Percentiles rank a stretch among this genome's conserved stretches.
phyloP scores from a whole-genome alignment of 2,888 invertebrate species.

The Piscicola geometra region DNA sequence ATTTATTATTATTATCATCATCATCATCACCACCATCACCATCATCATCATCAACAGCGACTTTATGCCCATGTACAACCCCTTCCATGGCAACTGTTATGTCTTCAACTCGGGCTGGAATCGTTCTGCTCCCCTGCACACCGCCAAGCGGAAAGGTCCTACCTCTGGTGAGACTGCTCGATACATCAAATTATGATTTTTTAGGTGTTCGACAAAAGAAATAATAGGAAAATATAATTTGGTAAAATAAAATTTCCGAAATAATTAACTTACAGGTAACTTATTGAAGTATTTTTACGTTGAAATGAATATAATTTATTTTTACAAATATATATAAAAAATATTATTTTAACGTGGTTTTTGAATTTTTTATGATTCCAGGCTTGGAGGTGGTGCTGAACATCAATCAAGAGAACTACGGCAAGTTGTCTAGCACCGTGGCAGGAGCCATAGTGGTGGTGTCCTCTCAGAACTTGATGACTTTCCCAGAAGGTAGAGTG shows the following conservation, averaged over 20 bases:
- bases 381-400: slow-evolving; percentile 27
- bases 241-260: too few species aligned
- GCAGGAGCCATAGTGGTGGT: slow-evolving; percentile 29
- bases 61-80: slow-evolving; percentile 38
- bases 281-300: not conserved
- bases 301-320: too few species aligned
- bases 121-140: not conserved
- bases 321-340: too few species aligned
- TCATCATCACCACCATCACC: not conserved
- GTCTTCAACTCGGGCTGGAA: slow-evolving; percentile 42
- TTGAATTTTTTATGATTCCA: too few species aligned
- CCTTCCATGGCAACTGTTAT: slow-evolving; percentile 40
- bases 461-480: slow-evolving; percentile 12
- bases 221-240: too few species aligned
- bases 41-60: slow-evolving; percentile 30
- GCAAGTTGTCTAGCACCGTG: slow-evolving; percentile 12
- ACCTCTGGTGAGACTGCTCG: slow-evolving; percentile 1
- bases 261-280: not conserved
- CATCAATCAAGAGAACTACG: slow-evolving; percentile 29
- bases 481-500: slow-evolving; percentile 25
- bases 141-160: slow-evolving; percentile 13
- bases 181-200: not conserved
- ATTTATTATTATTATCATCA: too few species aligned
- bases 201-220: too few species aligned
- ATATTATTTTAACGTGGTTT: too few species aligned